phyloP scores from a whole-genome alignment of 2,113 vertebrate species.

The Chionis minor region DNA sequence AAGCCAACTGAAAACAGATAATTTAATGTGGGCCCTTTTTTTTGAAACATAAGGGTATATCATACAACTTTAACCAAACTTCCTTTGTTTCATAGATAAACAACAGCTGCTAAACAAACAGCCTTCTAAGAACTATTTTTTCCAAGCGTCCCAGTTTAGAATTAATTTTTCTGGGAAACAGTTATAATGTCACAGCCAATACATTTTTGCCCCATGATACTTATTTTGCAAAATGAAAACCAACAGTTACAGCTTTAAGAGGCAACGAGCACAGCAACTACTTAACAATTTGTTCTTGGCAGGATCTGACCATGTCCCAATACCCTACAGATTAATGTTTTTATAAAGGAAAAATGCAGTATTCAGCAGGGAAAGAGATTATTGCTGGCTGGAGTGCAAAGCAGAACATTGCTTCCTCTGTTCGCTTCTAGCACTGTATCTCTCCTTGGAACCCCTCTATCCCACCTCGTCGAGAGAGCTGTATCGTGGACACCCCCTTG shows the following conservation, averaged over 20 bases:
- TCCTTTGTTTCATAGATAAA: not conserved
- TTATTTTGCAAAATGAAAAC: conserved; percentile 64
- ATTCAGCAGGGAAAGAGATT: conserved; percentile 53
- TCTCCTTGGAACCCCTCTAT: not conserved
- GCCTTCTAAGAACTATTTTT: conserved; percentile 52
- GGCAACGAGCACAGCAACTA: conserved; percentile 54
- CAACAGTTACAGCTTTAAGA: conserved; percentile 64
- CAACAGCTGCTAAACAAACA: conserved; percentile 13
- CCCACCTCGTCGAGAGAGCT: not conserved
- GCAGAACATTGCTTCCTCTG: conserved; percentile 9
- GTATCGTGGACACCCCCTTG: not conserved
- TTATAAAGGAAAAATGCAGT: conserved; percentile 55
- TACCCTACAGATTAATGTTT: conserved; percentile 64
- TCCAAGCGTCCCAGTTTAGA: not conserved
- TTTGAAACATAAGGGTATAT: not conserved
- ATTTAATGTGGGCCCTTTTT: not conserved
- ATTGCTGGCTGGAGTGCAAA: conserved; percentile 29
- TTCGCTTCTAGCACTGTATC: not conserved
- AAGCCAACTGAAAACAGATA: not conserved
- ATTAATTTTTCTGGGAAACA: conserved; percentile 50
- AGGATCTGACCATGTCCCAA: conserved; percentile 48
- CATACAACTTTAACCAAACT: not conserved
- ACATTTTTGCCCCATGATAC: conserved; percentile 46
- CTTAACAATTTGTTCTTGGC: conserved; percentile 78
- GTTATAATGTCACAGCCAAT: conserved; percentile 23